These are phyloP conservation scores for Candoia aspera DNA, from an alignment of 2,113 vertebrate genomes.

Conservation along the genomic window DNA sequence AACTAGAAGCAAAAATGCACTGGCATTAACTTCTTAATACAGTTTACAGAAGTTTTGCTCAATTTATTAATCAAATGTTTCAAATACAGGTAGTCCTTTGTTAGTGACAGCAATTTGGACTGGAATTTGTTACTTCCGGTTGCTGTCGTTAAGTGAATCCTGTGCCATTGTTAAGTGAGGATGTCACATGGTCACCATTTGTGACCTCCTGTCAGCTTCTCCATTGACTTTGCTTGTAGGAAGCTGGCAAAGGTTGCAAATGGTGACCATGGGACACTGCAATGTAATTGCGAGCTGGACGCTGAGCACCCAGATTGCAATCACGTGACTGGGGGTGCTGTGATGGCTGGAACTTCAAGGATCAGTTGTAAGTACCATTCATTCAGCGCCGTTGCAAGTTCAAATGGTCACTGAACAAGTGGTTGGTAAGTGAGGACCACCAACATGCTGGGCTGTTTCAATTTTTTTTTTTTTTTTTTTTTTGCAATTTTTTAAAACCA, in stretches of 20 bases:
- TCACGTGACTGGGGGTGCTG: background rate
- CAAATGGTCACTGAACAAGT: background rate
- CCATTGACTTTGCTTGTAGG: background rate
- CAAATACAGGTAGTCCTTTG: background rate
- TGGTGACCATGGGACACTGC: background rate
- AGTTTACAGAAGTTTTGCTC: constrained; percentile 6
- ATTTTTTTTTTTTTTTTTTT: background rate
- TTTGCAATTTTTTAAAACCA: background rate
- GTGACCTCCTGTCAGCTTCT: background rate
- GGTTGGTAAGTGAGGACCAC: background rate
- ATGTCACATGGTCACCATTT: background rate
- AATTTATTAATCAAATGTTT: constrained; percentile 3
- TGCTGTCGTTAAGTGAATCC: background rate
- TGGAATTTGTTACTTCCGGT: background rate
- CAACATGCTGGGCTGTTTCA: background rate
- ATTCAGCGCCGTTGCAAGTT: background rate
- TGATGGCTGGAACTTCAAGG: background rate
- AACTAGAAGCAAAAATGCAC: constrained; percentile 76
- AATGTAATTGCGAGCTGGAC: background rate
- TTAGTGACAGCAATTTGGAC: background rate
- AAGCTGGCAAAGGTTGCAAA: background rate
- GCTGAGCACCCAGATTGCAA: background rate
- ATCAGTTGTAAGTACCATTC: background rate
- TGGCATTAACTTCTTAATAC: constrained; percentile 1
- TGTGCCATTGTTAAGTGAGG: background rate